Conservation (phyloP, 2,888 invertebrate genomes). For the Aelia acuminata region DNA sequence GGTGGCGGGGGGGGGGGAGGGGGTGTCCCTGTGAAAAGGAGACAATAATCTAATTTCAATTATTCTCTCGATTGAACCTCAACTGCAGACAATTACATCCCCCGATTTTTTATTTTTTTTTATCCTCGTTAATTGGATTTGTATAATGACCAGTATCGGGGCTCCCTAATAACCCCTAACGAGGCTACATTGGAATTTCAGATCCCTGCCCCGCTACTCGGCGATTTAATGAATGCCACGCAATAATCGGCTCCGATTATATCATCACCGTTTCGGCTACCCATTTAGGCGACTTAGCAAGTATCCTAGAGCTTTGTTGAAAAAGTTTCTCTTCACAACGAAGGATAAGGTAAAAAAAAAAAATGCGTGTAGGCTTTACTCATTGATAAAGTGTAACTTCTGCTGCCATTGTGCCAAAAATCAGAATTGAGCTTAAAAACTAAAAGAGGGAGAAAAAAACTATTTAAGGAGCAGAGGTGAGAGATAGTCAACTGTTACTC, state of each 20-base stretch:
- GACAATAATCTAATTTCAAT: conserved; percentile 41
- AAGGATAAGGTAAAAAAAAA: too few relatives aligned
- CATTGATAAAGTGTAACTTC: too few relatives aligned
- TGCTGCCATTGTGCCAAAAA: too few relatives aligned
- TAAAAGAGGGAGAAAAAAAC: too few relatives aligned
- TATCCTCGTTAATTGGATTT: conserved; percentile 1
- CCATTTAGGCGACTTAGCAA: not conserved
- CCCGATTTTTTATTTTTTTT: not conserved
- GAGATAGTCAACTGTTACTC: too few relatives aligned
- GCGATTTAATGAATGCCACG: not conserved
- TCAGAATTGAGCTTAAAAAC: too few relatives aligned
- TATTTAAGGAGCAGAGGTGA: too few relatives aligned
- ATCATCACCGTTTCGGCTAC: not conserved
- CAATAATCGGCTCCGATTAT: not conserved
- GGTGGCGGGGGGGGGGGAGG: too few relatives aligned
- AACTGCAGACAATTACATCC: conserved; percentile 30
- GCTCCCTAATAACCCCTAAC: conserved; percentile 1
- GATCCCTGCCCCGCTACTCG: not conserved
- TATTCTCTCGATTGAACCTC: conserved; percentile 33
- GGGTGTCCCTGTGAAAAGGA: not conserved
- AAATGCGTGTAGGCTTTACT: too few relatives aligned
- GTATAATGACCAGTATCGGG: conserved; percentile 8
- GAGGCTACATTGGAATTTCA: conserved; percentile 28
- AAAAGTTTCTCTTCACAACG: too few relatives aligned
- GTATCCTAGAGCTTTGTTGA: too few relatives aligned